phyloP scores from a whole-genome alignment of 2,797 vertebrate genomes.

The Paguma larvata region DNA sequence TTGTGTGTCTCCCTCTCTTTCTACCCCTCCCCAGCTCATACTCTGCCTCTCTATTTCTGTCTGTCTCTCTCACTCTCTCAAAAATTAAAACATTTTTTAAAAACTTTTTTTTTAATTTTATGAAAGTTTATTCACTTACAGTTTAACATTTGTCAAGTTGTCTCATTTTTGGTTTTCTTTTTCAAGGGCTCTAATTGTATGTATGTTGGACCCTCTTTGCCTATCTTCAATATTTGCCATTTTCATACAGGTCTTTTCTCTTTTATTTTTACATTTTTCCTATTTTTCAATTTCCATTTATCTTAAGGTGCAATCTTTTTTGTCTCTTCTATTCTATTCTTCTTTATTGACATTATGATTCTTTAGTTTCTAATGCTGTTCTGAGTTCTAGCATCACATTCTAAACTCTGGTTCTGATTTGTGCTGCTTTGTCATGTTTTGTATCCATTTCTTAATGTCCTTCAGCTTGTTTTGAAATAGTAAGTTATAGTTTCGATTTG shows the following conservation, averaged over 20 bases:
- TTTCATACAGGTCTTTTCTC: background rate
- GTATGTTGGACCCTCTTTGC: background rate
- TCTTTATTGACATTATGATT: background rate
- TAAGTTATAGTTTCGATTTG: background rate
- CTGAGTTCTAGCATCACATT: background rate
- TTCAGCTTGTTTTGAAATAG: background rate
- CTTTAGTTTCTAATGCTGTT: background rate
- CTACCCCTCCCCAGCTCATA: fast-evolving
- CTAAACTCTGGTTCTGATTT: background rate
- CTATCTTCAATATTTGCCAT: background rate
- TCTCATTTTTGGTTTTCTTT: background rate
- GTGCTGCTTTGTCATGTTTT: background rate
- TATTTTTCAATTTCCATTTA: background rate
- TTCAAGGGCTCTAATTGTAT: background rate
- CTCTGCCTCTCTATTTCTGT: too few species aligned
- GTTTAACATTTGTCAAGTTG: background rate
- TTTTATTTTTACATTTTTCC: background rate
- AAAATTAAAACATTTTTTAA: too few species aligned
- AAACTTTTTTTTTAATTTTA: background rate
- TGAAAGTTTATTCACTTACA: background rate
- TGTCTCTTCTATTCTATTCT: background rate
- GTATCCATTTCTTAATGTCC: background rate
- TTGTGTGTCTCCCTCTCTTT: too few species aligned
- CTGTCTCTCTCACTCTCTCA: too few species aligned
- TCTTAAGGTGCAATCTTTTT: background rate